Evolutionary conservation across 2,888 invertebrate species (phyloP), one percentile per base, ranked within the genome.

Genomic region (Agriopis leucophaearia): DNA sequence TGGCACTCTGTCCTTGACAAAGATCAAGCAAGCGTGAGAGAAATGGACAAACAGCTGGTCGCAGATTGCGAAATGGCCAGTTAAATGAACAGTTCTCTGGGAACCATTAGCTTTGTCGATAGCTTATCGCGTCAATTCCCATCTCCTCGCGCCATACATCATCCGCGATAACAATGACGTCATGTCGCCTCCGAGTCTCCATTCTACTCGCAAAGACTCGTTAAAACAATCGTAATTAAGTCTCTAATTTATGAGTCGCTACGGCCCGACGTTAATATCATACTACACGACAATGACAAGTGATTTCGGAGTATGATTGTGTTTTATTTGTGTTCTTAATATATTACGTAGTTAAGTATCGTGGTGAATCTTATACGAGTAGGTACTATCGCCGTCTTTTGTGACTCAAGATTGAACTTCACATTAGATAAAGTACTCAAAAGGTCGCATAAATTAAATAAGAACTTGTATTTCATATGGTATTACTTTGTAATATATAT

Each of bases 181-280:
- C 81, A 81, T 77, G 79, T 75, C 81, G 78, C 82, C 82, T 70
- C 73, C 72, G 78, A 75, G 81, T 82, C 86, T 84, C 82, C 68
- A 68, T 68, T 68, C 64, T 60, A 60, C 68, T 78, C 75, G 72
- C 81, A 74, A 78, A 80, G 79, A 83, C 81, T 88, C 87, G 80
- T 88, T 88, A 89, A 87, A 87, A 86, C 88, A 88, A 87, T 87
- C 79, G 85, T 87, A 87, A 88, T 89, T 87, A 86, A 86, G 82
- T 84, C 81, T 77, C 78, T 84, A 84, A 86, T 86, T 87, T 86
- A 88, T 84, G 85, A 81, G 79, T 84, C 78, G 80, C 81, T 81
- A 77, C 80, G 77, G 77, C 78, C 81, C 76, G 76, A 81, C 82
- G 79, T 83, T 80, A 77, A 81, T 85, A 83, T 84, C 77, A 79